Base-by-base conservation (phyloP, 2,113 vertebrate genomes). In the Thalassarche chlororhynchos region DNA sequence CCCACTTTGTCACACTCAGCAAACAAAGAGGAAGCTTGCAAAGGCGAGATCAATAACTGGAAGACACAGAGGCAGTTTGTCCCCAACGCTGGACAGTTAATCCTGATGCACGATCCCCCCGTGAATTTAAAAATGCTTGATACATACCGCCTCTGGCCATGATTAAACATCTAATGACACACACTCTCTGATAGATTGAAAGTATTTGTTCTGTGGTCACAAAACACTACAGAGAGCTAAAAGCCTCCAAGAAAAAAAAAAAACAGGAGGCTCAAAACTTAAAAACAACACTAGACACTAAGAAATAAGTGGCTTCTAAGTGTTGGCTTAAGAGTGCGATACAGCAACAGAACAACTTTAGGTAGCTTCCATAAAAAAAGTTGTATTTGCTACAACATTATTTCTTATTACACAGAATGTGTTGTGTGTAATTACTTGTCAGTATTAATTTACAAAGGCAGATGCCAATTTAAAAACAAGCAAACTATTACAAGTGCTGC, bases 181-280 rank as follows among this genome's bases (percentile, higher is more conserved):
- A 32, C 29, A n/a, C 0, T 0, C 70, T 42, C 84, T 17, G 52
- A 61, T 0, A 28, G 28, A 92, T 44, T 12, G 40, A 38, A 42
- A 49, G 54, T 14, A 28, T 36, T 84, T 87, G 66, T 77, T 55
- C 52, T 70, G 55, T 51, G 72, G 52, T 32, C 64, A 93, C 64
- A 80, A 87, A 93, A 51, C 32, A 17, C 46, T 17, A 14, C 26
- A 12, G 26, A 77, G 80, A 21, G 12, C 17, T 24, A 95, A 81
- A 92, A 81, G 20, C 26, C 40, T 78, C 40, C 42, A 25, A 55
- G 34, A 38, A 38, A 38, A 32, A 60, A 86, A 84, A 74, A 47
- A 74, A 62, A 2, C 14, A 68, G 68, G 55, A 96, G 55, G 51
- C 19, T 90, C 5, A 6, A 81, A 87, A 34, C n/a, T 76, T 68